Base-by-base conservation (phyloP, 2,888 invertebrate genomes). In the Heliconius charithonia region DNA sequence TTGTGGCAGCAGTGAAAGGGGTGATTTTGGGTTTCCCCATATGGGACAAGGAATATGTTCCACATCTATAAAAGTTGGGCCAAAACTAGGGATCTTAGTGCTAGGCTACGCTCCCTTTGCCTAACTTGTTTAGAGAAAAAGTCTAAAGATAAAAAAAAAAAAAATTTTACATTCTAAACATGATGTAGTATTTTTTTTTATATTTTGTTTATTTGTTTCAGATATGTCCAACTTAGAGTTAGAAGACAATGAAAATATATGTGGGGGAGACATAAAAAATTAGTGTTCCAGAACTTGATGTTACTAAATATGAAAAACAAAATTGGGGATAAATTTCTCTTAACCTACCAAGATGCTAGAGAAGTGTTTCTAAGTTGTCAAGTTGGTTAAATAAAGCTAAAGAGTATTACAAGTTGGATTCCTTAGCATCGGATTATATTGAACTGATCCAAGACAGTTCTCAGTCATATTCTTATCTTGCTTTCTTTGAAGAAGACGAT, bases 401-500 rank as follows among this genome's bases (percentile, higher is more conserved):
- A 86, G 96, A 96, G 77, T 98, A 97, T 90, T 99, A 98, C 85
- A 97, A 96, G 65, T 93, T 98, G 1, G 97, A 99, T 72, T 96
- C 96, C 75, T 96, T 98, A 86, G 99, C 99, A 3, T 97, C 98
- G 0, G 99, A 99, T 91, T 97, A 98, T 88, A 97, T 98, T 76
- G 97, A 97, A 89, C 96, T 99, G 3, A 94, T 97, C 9, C 97
- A 97, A 85, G 98, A 98, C 85, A 95, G 96, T 83, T 97, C 97
- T 9, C 96, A 97, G 83, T 94, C 97, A 0, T 98, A 97, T 87
- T 96, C 97, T 83, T 95, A 96, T 83, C 94, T 99, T 79, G 96
- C 97, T 0, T 98, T 98, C 91, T 99, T 98, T 90, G 99, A 99
- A 89, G 97, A 97, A 77, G 96, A 97, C 86, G 96, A 97, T 29